phyloP scores from a whole-genome alignment of 2,888 invertebrate species.

The Holacanthella duospinosa region DNA sequence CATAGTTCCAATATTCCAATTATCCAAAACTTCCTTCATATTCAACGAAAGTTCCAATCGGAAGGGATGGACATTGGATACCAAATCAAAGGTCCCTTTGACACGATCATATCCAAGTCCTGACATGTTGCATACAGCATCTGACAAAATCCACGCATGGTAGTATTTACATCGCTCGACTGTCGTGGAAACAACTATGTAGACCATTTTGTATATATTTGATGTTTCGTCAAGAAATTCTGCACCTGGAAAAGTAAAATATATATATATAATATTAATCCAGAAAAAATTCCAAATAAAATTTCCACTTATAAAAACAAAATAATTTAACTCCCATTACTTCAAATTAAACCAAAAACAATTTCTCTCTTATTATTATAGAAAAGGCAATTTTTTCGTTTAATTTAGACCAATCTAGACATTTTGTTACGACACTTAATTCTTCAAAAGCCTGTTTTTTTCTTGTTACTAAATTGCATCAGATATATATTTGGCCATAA shows the following conservation, averaged over 20 bases:
- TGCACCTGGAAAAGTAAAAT: constrained; percentile 46
- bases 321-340: background rate
- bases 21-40: constrained; percentile 72
- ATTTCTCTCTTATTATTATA: too few species aligned
- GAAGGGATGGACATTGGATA: constrained; percentile 72
- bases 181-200: constrained; percentile 62
- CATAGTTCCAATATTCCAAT: constrained; percentile 94
- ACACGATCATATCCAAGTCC: constrained; percentile 81
- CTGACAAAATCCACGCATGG: constrained; percentile 92
- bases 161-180: constrained; percentile 85
- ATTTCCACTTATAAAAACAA: too few species aligned
- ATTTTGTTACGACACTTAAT: too few species aligned
- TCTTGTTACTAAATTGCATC: too few species aligned
- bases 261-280: too few species aligned
- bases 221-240: constrained; percentile 53
- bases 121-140: constrained; percentile 87
- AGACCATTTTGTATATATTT: constrained; percentile 58
- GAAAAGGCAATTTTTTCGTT: too few species aligned
- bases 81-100: constrained; percentile 74
- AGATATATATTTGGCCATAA: too few species aligned
- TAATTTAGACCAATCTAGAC: too few species aligned
- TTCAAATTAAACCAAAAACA: background rate
- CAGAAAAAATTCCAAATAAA: background rate
- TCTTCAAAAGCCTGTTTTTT: too few species aligned
- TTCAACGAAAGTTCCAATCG: constrained; percentile 61